These are phyloP conservation scores for Spheniscus humboldti DNA, from an alignment of 2,797 vertebrate species.

Conservation along the genomic window DNA sequence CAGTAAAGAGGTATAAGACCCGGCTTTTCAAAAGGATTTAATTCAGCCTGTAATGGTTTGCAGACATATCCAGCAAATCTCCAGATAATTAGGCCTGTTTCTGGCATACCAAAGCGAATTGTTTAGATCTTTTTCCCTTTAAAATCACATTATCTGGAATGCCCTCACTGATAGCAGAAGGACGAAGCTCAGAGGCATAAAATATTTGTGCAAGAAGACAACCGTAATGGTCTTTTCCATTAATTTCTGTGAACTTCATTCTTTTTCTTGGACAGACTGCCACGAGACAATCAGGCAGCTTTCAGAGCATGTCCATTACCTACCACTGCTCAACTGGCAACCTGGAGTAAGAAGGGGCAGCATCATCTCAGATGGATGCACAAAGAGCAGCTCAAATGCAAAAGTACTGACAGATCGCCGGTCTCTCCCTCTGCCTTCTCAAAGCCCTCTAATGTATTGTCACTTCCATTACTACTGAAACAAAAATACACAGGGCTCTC, in stretches of 20 bases:
- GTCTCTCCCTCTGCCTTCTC: background rate
- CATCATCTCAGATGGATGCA: background rate
- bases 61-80: background rate
- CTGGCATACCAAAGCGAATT: slow-evolving; percentile 10
- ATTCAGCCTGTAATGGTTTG: background rate
- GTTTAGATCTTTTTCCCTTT: slow-evolving; percentile 4
- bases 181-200: background rate
- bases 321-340: background rate
- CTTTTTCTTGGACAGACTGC: background rate
- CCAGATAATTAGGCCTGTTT: slow-evolving; percentile 3
- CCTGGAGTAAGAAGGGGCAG: background rate
- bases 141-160: slow-evolving; percentile 24
- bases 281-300: background rate
- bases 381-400: background rate
- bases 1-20: background rate
- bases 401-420: background rate
- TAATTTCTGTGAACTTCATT: background rate
- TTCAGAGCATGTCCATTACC: background rate
- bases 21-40: slow-evolving; percentile 35
- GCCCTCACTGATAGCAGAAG: background rate
- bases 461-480: background rate
- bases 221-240: background rate
- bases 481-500: background rate
- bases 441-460: background rate
- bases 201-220: background rate